Percentiles rank a stretch among this genome's conserved stretches.
Conservation (phyloP, 2,888 invertebrate species). For the Itoplectis maculator region DNA sequence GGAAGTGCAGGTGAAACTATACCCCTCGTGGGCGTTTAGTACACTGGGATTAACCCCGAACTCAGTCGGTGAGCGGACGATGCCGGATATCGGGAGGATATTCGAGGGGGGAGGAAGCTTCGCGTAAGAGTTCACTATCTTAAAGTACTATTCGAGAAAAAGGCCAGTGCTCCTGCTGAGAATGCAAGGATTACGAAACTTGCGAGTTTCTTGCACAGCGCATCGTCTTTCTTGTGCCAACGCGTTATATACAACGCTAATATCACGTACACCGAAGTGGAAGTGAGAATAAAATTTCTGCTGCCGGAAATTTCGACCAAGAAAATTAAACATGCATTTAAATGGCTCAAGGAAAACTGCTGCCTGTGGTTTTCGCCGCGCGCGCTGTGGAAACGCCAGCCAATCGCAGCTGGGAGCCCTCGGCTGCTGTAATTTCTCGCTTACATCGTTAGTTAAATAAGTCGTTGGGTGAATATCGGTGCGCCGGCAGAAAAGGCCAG, state of each 20-base stretch:
- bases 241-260: constrained; percentile 20
- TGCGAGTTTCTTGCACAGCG: constrained; percentile 46
- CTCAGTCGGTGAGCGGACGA: constrained; percentile 26
- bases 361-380: constrained; percentile 33
- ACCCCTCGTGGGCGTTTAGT: constrained; percentile 7
- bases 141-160: constrained; percentile 49
- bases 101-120: constrained; percentile 29
- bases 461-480: constrained; percentile 56
- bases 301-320: constrained; percentile 29
- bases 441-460: constrained; percentile 57
- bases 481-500: constrained; percentile 25
- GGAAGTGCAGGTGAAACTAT: constrained; percentile 43
- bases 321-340: constrained; percentile 65
- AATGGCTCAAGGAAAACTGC: constrained; percentile 37
- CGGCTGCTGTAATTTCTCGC: constrained; percentile 25
- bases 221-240: constrained; percentile 28
- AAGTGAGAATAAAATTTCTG: constrained; percentile 55
- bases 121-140: constrained; percentile 53
- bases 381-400: constrained; percentile 12
- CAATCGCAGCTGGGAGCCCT: constrained; percentile 16
- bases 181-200: constrained; percentile 63
- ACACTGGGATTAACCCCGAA: constrained; percentile 43
- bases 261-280: constrained; percentile 5
- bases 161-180: constrained; percentile 22
- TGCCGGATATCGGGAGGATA: constrained; percentile 43